phyloP scores from a whole-genome alignment of 2,888 invertebrate species.

The Diarsia rubi region DNA sequence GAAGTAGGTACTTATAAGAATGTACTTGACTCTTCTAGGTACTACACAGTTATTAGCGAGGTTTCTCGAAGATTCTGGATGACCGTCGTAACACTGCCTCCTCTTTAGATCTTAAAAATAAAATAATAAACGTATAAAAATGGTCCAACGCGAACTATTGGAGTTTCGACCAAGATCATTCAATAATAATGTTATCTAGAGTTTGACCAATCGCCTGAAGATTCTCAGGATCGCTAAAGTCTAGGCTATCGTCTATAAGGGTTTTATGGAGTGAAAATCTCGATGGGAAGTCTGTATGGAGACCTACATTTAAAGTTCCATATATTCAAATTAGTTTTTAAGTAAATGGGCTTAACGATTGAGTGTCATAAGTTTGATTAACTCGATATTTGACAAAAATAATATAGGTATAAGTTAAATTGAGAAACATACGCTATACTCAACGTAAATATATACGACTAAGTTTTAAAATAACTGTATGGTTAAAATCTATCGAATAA shows the following conservation, averaged over 20 bases:
- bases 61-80: too few species aligned
- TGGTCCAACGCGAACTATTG: neutral
- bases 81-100: too few species aligned
- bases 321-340: neutral
- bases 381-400: conserved; percentile 11
- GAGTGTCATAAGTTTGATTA: neutral
- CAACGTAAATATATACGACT: too few species aligned
- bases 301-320: neutral
- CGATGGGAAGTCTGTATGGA: neutral
- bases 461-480: too few species aligned
- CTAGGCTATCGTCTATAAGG: neutral
- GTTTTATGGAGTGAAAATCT: neutral
- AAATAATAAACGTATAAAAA: too few species aligned
- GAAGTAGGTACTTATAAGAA: too few species aligned
- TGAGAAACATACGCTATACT: neutral
- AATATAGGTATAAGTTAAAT: neutral
- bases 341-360: neutral
- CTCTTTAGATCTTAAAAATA: too few species aligned
- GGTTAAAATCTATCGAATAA: neutral
- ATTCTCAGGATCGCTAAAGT: neutral
- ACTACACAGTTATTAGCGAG: too few species aligned
- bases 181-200: conserved; percentile 6
- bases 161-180: conserved; percentile 4
- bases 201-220: neutral
- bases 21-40: too few species aligned